phyloP scores from a whole-genome alignment of 2,113 vertebrate genomes.

The Oceanites oceanicus region DNA sequence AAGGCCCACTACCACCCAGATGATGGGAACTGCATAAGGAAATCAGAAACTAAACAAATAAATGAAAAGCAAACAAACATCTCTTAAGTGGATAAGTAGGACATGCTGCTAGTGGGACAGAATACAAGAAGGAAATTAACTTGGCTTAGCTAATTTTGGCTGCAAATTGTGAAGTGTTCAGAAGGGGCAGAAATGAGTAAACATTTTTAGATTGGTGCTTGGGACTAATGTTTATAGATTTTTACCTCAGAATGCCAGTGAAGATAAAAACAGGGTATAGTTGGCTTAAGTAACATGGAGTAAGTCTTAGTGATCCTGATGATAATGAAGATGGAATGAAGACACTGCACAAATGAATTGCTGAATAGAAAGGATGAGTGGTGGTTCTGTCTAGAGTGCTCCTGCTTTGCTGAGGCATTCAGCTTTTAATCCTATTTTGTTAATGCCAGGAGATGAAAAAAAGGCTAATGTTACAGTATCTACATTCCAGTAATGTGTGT shows the following conservation, averaged over 20 bases:
- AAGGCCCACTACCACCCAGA: constrained; percentile 15
- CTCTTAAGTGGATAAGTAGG: constrained; percentile 60
- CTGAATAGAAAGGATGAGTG: neutral
- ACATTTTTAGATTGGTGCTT: constrained; percentile 10
- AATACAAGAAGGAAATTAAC: constrained; percentile 53
- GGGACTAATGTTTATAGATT: neutral
- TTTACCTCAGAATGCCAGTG: constrained; percentile 65
- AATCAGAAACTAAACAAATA: constrained; percentile 62
- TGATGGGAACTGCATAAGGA: constrained; percentile 50
- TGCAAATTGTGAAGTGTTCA: constrained; percentile 15
- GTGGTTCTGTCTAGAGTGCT: neutral
- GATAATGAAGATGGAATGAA: constrained; percentile 23
- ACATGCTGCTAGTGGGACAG: constrained; percentile 34
- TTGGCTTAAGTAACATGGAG: neutral
- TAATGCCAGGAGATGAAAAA: neutral
- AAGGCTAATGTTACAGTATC: neutral
- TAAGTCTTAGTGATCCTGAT: neutral
- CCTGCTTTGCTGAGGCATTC: neutral
- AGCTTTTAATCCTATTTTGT: neutral
- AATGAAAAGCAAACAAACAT: constrained; percentile 55
- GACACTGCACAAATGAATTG: neutral
- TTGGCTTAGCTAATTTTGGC: constrained; percentile 36
- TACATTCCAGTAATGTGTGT: neutral
- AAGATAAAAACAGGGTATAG: constrained; percentile 67
- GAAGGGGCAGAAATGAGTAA: constrained; percentile 24